Conservation (phyloP, 2,888 invertebrate genomes). For the Epicampocera succincta region DNA sequence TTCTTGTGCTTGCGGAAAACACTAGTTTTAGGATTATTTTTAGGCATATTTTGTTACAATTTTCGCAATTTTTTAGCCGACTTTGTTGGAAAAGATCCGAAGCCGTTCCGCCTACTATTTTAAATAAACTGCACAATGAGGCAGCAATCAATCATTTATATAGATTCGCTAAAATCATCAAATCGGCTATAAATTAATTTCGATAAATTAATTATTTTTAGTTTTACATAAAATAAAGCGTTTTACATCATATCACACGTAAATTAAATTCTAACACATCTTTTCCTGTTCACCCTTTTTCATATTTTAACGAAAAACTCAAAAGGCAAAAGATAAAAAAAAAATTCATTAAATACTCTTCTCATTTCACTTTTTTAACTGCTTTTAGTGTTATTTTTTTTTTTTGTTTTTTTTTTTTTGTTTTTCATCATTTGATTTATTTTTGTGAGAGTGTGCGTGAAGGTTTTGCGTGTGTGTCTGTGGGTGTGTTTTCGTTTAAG, state of each 20-base stretch:
- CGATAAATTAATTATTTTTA: no score
- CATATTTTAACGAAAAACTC: neutral
- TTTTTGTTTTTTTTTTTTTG: neutral
- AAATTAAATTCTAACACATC: constrained; percentile 1
- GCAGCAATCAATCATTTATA: no score
- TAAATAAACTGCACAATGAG: no score
- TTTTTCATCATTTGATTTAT: constrained; percentile 45
- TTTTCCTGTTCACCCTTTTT: neutral
- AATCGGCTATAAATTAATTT: no score
- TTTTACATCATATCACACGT: neutral
- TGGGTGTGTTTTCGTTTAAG: constrained; percentile 33
- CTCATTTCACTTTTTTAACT: constrained; percentile 7
- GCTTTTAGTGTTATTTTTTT: constrained; percentile 26
- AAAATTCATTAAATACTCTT: constrained; percentile 15
- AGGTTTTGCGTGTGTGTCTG: constrained; percentile 12
- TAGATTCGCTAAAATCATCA: no score
- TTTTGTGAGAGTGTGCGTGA: constrained; percentile 14
- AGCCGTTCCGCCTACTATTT: no score
- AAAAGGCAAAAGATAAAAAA: neutral
- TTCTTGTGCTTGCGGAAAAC: no score
- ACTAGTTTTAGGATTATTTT: no score
- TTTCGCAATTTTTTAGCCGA: no score
- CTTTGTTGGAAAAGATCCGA: no score
- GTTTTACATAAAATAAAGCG: no score
- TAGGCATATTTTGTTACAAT: no score